Evolutionary conservation across 2,113 vertebrate genomes (phyloP).

Genomic region (Ploceus nigricollis): DNA sequence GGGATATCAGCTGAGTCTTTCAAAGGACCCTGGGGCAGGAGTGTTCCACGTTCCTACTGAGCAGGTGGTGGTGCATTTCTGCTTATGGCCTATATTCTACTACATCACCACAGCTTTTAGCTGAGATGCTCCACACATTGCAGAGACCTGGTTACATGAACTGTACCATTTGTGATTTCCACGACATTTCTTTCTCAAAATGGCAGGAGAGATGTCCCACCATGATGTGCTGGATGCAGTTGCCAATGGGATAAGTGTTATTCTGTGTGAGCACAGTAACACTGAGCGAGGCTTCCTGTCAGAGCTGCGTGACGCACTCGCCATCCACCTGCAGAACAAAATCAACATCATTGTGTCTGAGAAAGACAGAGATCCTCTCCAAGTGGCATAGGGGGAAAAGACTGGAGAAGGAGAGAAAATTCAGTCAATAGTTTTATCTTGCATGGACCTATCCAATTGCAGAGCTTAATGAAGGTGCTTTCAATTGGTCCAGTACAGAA

Average conservation of each 20-base stretch:
- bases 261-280: slow-evolving; percentile 96
- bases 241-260: slow-evolving; percentile 83
- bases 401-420: neutral
- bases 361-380: slow-evolving; percentile 86
- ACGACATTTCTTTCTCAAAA: neutral
- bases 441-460: neutral
- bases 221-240: slow-evolving; percentile 89
- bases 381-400: slow-evolving; percentile 67
- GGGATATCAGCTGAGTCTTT: neutral
- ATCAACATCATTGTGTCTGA: slow-evolving; percentile 80
- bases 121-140: neutral
- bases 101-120: neutral
- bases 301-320: slow-evolving; percentile 79
- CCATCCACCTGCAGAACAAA: slow-evolving; percentile 69
- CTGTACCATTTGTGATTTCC: neutral
- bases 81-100: accelerated
- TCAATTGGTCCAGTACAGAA: neutral
- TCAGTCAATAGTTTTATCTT: neutral
- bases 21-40: neutral
- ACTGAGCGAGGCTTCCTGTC: slow-evolving; percentile 92
- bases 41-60: neutral
- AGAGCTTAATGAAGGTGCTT: neutral
- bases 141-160: neutral
- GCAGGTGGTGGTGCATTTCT: neutral
- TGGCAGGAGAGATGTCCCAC: slow-evolving; percentile 95